These are phyloP conservation scores for Montipora sp. DNA, from an alignment of 64 coral and sea anemone genomes.

Conservation along the genomic window DNA sequence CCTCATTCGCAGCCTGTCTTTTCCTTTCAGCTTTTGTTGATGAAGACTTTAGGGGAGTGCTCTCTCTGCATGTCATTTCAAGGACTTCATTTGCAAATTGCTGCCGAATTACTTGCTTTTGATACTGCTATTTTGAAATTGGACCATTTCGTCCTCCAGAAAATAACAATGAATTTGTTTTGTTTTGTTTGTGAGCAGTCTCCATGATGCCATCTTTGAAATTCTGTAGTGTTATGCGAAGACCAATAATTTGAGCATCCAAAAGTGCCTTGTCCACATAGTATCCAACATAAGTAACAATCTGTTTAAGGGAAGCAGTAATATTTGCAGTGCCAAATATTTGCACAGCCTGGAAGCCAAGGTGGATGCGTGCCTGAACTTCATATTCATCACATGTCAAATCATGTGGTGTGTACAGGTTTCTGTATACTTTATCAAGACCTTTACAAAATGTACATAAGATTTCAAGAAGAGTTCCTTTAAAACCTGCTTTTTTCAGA, in stretches of 20 bases:
- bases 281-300: slow-evolving; percentile 29
- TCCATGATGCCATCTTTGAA: neutral
- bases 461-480: too few species aligned
- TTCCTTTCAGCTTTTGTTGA: neutral
- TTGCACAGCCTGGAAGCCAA: too few species aligned
- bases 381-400: slow-evolving; percentile 33
- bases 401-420: slow-evolving; percentile 13
- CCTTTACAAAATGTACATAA: too few species aligned
- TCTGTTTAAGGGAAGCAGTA: slow-evolving; percentile 42
- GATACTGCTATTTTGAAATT: too few species aligned
- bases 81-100: too few species aligned
- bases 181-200: slow-evolving; percentile 28
- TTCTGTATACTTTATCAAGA: too few species aligned
- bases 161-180: neutral
- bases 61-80: too few species aligned
- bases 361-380: too few species aligned
- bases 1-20: too few species aligned
- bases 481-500: too few species aligned
- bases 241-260: slow-evolving; percentile 48
- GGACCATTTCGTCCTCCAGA: neutral
- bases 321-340: slow-evolving; percentile 31
- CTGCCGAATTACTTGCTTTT: too few species aligned
- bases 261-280: slow-evolving; percentile 44
- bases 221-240: slow-evolving; percentile 13
- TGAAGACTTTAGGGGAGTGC: neutral